phyloP scores from a whole-genome alignment of 2,888 invertebrate species.

The Phengaris arion region DNA sequence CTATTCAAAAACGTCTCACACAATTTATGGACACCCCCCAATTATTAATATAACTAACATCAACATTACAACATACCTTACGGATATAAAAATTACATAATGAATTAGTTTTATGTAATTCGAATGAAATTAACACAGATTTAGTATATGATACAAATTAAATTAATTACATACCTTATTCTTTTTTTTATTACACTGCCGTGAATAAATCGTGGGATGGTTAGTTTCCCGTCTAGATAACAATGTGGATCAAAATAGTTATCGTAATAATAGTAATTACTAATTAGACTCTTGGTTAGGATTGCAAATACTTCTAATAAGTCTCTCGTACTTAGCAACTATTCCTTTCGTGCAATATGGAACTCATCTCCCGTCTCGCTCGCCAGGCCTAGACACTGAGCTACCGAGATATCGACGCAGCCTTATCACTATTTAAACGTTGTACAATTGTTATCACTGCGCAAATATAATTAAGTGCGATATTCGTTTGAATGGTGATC shows the following conservation, averaged over 20 bases:
- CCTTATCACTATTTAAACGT: conserved; percentile 60
- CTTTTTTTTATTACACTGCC: neutral
- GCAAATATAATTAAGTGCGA: neutral
- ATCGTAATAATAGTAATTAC: too few species aligned
- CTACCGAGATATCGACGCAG: conserved; percentile 76
- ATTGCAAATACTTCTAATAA: too few species aligned
- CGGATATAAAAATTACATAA: neutral
- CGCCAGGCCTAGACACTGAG: conserved; percentile 72
- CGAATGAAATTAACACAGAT: conserved; percentile 14
- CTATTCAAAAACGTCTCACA: too few species aligned
- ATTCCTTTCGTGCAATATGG: conserved; percentile 48
- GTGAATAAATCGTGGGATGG: neutral
- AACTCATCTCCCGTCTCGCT: conserved; percentile 49
- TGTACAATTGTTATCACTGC: conserved; percentile 46
- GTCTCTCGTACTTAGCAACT: conserved; percentile 31
- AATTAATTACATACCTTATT: neutral
- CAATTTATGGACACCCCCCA: too few species aligned
- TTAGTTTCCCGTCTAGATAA: neutral
- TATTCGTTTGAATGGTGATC: conserved; percentile 40
- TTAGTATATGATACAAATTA: neutral
- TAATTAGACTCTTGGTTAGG: too few species aligned
- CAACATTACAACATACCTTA: too few species aligned
- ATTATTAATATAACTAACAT: too few species aligned
- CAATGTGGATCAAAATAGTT: neutral
- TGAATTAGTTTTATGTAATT: neutral